Base-by-base conservation (phyloP, 64 coral and sea anemone species). In the Stylophora pistillata region DNA sequence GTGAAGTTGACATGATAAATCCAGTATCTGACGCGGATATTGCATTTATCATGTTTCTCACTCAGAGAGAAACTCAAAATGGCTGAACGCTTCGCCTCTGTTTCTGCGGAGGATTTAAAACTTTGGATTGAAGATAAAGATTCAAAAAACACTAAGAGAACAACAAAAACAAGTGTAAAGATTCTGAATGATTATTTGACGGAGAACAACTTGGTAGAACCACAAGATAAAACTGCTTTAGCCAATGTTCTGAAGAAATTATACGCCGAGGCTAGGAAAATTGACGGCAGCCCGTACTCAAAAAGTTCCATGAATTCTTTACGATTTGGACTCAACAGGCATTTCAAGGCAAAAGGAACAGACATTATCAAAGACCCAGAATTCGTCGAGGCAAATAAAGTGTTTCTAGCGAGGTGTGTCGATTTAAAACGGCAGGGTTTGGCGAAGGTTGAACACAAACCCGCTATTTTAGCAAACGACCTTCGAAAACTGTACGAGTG, bases 301-400 rank as follows among this genome's bases (percentile, higher is more conserved):
- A 88, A 88, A 47, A 9, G 77, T 56, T 90, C 88, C 23, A 30
- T 90, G 20, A 54, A 41, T 18, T 12, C 9, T 13, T 72, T 90
- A 26, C 52, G 63, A 23, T 71, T 69, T 26, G 78, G 88, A 17
- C 66, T 90, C 58, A 41, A 80, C 23, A 37, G 64, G 68, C 58
- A 26, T 41, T 80, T 90, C 28, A 74, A 28, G 9, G 2, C 29
- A 30, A 30, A 23, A 11, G 62, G 33, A 15, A 76, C 76, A 17
- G 86, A 90, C 32, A 90, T 90, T 54, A 82, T 90, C 29, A 82
- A 90, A 62, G 88, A 82, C 64, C 55, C 77, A 11, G 77, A 74
- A 31, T 91, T 85, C 74, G 18, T 55, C 10, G 73, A 34, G 59
- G 86, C 86, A 6, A 78, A 88, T 21, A 25, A 53, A 75, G 21